Percentiles rank a stretch among this genome's conserved stretches.
These are phyloP conservation scores for Myodes glareolus DNA, from an alignment of 2,113 vertebrate species.

Conservation along the genomic window DNA sequence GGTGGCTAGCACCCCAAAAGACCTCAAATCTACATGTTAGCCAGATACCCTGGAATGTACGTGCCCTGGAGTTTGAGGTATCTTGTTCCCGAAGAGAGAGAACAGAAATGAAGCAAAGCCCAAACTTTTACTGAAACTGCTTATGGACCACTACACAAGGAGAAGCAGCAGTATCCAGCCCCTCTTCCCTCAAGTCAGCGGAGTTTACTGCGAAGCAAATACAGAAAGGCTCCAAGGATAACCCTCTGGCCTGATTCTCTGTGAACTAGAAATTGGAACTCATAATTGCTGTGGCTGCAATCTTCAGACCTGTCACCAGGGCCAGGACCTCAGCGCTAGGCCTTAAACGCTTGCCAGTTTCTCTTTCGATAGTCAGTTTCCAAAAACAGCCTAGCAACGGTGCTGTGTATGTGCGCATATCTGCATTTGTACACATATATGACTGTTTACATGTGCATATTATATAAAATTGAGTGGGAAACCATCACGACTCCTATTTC, in stretches of 20 bases:
- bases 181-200: background rate
- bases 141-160: background rate
- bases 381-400: conserved; percentile 62
- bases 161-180: conserved; percentile 26
- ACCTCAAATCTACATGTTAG: background rate
- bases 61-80: background rate
- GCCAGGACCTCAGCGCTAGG: conserved; percentile 67
- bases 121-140: conserved; percentile 28
- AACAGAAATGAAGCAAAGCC: background rate
- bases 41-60: background rate
- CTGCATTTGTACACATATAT: background rate
- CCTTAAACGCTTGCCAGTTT: conserved; percentile 61
- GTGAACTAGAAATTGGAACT: conserved; percentile 75
- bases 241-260: conserved; percentile 57
- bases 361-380: conserved; percentile 74
- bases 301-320: conserved; percentile 64
- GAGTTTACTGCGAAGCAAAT: conserved; percentile 56
- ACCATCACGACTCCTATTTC: background rate
- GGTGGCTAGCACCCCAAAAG: background rate
- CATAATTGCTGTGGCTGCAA: conserved; percentile 70
- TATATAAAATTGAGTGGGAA: conserved; percentile 27
- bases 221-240: conserved; percentile 63
- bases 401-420: background rate
- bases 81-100: background rate
- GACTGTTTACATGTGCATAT: background rate